Evolutionary conservation across 1,140 invertebrate species (phyloP), one percentile per base, ranked within the genome.

Genomic region (Megalopta genalis): DNA sequence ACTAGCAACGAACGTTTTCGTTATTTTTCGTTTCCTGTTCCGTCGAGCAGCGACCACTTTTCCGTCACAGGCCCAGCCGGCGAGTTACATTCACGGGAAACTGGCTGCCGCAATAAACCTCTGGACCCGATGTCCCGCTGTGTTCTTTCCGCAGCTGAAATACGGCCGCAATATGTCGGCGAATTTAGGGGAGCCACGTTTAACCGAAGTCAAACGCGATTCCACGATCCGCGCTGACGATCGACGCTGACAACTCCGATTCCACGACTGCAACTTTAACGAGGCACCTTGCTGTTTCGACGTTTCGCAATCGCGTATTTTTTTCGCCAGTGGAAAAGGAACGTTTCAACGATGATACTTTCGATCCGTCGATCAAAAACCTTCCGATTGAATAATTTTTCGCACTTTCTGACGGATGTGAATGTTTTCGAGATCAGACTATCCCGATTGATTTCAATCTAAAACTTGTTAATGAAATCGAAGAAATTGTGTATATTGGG

Each of bases 81-180:
- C 32, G 32, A 64, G 32, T 39, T 39, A 6, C 37, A 10, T 42
- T 21, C n/a, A 25, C 10, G 21, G 21, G 8, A 65, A 21, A 23
- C 63, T 21, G 63, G 2, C 21, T 23, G 62, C 16, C 21, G 63
- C 63, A 65, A 65, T 65, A 65, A 65, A 42, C 37, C 21, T 65
- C 37, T 42, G 37, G 37, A 23, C 21, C n/a, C 63, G 21, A 65
- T 23, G 63, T 52, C 16, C 49, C 49, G 37, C 21, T 5, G 39
- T 21, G 21, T 64, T 64, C 63, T 64, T 32, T 64, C 37, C 18
- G 49, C 37, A 9, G 39, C 21, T 42, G 39, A 65, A 66, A 66
- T 66, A 66, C 64, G 64, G 39, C n/a, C 14, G 64, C 63, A 65
- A 65, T 65, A 65, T 65, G 21, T 14, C 63, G 39, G 16, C 4